phyloP scores from a whole-genome alignment of 2,797 vertebrate species.

The Oryzias sinensis region DNA sequence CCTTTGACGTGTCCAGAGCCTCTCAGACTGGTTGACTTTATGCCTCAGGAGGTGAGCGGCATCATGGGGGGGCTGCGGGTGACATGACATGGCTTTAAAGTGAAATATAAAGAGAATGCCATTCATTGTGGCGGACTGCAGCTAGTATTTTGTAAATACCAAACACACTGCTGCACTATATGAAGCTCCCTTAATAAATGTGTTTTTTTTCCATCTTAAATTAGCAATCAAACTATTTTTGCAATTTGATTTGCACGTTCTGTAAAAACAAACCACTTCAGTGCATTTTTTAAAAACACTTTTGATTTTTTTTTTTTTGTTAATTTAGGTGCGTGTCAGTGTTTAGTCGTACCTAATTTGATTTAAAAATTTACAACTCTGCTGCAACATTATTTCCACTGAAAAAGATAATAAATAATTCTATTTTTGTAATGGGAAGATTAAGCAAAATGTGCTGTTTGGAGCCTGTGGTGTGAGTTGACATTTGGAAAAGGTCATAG shows the following conservation, averaged over 20 bases:
- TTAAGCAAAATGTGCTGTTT: constrained; percentile 45
- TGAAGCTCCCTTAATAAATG: constrained; percentile 2
- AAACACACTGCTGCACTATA: neutral
- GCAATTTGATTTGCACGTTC: no score
- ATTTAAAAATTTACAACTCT: neutral
- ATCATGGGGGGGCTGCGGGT: constrained; percentile 22
- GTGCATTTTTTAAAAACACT: neutral
- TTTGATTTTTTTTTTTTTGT: neutral
- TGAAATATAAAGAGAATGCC: constrained; percentile 9
- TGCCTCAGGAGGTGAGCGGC: constrained; percentile 43
- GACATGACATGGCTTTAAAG: constrained; percentile 29
- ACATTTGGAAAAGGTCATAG: constrained; percentile 41
- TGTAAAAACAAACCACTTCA: constrained; percentile 4
- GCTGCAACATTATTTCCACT: neutral
- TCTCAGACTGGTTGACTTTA: constrained; percentile 16
- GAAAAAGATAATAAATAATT: constrained; percentile 15
- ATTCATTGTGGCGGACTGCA: neutral
- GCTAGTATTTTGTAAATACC: constrained; percentile 10
- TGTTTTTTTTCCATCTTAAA: neutral
- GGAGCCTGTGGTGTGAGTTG: constrained; percentile 24
- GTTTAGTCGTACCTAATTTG: no score
- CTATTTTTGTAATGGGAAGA: constrained; percentile 24
- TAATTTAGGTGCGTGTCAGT: neutral
- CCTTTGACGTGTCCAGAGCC: constrained; percentile 18
- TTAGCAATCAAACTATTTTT: no score